Conservation (phyloP, 2,888 invertebrate species). For the Tupiocoris notatus region DNA sequence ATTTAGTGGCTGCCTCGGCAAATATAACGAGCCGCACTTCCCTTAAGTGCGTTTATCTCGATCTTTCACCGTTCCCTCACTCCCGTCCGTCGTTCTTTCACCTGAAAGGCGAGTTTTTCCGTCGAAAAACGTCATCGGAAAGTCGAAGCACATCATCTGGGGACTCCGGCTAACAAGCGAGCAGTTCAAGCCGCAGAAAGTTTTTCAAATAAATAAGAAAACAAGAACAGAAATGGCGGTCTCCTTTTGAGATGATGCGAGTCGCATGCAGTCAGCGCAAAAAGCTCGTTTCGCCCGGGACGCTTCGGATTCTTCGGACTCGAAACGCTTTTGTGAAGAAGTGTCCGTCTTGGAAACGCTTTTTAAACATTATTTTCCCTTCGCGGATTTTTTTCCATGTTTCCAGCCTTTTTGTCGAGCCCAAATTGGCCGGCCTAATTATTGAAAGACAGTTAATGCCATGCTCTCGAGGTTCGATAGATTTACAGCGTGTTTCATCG, state of each 20-base stretch:
- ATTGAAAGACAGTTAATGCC: not conserved
- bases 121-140: not conserved
- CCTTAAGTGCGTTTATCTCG: not conserved
- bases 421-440: not conserved
- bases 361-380: not conserved
- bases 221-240: slow-evolving; percentile 29
- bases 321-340: not conserved
- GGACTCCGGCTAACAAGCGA: not conserved
- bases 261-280: not conserved
- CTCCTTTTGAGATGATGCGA: slow-evolving; percentile 30
- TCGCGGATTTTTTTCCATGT: not conserved
- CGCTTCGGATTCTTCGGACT: not conserved
- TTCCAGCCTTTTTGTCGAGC: not conserved
- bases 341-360: not conserved
- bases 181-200: not conserved
- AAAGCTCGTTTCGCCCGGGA: not conserved
- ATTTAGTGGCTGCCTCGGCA: not conserved
- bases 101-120: not conserved
- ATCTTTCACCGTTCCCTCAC: not conserved
- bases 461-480: not conserved
- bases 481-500: not conserved
- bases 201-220: slow-evolving; percentile 37
- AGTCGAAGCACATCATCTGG: not conserved
- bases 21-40: not conserved
- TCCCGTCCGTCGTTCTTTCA: not conserved